A percentile compares a stretch with the other conserved stretches of the same genome.
Evolutionary conservation across 2,797 vertebrate species (phyloP).

Genomic region (Alca torda): DNA sequence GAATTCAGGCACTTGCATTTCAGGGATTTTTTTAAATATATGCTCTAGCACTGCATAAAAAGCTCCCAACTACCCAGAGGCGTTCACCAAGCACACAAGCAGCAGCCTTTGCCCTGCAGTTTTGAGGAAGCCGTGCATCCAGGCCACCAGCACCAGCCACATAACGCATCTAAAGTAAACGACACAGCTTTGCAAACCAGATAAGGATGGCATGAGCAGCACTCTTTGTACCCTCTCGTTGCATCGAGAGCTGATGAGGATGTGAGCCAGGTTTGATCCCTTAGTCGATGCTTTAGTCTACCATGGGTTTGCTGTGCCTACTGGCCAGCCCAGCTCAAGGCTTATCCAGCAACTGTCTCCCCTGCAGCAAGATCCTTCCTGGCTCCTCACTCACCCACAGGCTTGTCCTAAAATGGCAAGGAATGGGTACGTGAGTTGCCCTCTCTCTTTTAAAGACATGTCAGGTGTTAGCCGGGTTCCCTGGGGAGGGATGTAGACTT

Average conservation of each 20-base stretch:
- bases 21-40: background rate
- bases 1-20: background rate
- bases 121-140: background rate
- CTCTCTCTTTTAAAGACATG: background rate
- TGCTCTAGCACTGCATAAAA: background rate
- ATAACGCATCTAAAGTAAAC: background rate
- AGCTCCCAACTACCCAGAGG: background rate
- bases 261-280: background rate
- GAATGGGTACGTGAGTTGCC: accelerated
- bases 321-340: background rate
- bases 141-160: background rate
- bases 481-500: background rate
- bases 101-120: background rate
- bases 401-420: background rate
- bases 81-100: background rate
- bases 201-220: background rate
- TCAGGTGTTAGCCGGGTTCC: background rate
- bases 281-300: background rate
- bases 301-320: background rate
- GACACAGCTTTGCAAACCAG: background rate
- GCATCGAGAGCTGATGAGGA: background rate
- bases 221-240: background rate
- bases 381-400: background rate
- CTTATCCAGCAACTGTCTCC: background rate
- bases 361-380: background rate